Evolutionary conservation across 1,140 invertebrate species (phyloP), one percentile per base, ranked within the genome.

Genomic region (Eumaeus atala): DNA sequence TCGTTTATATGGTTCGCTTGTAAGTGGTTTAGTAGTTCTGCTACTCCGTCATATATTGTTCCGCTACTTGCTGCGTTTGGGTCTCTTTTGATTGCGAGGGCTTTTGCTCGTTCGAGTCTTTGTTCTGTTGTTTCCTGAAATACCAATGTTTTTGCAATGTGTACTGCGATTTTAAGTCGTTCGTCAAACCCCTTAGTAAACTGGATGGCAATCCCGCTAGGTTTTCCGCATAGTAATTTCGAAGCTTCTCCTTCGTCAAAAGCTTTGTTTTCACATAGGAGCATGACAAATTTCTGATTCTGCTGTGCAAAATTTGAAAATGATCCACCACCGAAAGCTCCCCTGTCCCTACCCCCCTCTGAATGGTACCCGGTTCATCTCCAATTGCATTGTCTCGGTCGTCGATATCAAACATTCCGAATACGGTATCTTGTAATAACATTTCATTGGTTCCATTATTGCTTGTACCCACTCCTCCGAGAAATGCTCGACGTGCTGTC

Each of bases 141-240:
- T 72, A 72, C 66, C 69, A 72, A 21, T 54, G 59, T 58, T 58
- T 61, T 52, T 51, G 59, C 51, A 48, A 72, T 64, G 33, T 54
- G 42, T 55, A 62, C 16, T 35, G 56, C 60, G 14, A 38, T 66
- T 18, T 51, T 51, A 47, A 71, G 34, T 35, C 54, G 35, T 16
- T 69, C 58, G 16, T 9, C 12, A 34, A 57, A 62, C 12, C 64
- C 36, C 42, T 53, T 64, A 9, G 44, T 42, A 42, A 59, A 60
- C 44, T 56, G 34, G 14, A 59, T 35, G 37, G 51, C 48, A 60
- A 68, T 63, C 51, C 66, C 66, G 40, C 62, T 47, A 61, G 50
- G 48, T 42, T 61, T 53, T 37, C 51, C 44, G 9, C 51, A 51
- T 58, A 66, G 36, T 42, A 69, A 12, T 58, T 40, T 17, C 14